Evolutionary conservation across 2,797 vertebrate species (phyloP).

Genomic region (Pseudochirops corinnae): DNA sequence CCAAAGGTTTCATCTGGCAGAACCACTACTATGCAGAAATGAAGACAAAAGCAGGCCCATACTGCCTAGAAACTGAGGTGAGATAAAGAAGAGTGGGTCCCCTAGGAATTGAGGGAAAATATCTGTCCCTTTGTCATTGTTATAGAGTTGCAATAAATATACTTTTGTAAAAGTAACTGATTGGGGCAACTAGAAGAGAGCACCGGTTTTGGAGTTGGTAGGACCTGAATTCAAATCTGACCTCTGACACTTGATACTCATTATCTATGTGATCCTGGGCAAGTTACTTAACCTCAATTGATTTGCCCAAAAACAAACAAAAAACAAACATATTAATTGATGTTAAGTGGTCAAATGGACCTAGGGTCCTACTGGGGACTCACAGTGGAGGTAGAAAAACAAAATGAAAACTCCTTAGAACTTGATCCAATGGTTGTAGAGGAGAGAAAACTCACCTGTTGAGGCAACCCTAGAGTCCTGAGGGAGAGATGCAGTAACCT

Average conservation of each 20-base stretch:
- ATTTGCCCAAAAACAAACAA: no score
- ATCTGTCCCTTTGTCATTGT: not conserved
- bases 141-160: not conserved
- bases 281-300: no score
- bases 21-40: not conserved
- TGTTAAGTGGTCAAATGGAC: not conserved
- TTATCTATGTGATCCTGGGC: no score
- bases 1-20: not conserved
- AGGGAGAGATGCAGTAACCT: not conserved
- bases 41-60: not conserved
- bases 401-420: not conserved
- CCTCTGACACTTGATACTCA: no score
- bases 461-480: not conserved
- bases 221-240: no score
- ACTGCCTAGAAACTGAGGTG: not conserved
- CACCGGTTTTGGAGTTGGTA: no score
- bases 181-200: no score
- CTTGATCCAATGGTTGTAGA: not conserved
- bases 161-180: not conserved
- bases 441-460: not conserved
- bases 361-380: not conserved
- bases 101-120: not conserved
- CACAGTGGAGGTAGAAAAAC: not conserved
- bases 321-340: not conserved
- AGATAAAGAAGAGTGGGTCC: not conserved